These are phyloP conservation scores for Protaetia brevitarsis DNA, from an alignment of 1,140 invertebrate species.

Conservation along the genomic window DNA sequence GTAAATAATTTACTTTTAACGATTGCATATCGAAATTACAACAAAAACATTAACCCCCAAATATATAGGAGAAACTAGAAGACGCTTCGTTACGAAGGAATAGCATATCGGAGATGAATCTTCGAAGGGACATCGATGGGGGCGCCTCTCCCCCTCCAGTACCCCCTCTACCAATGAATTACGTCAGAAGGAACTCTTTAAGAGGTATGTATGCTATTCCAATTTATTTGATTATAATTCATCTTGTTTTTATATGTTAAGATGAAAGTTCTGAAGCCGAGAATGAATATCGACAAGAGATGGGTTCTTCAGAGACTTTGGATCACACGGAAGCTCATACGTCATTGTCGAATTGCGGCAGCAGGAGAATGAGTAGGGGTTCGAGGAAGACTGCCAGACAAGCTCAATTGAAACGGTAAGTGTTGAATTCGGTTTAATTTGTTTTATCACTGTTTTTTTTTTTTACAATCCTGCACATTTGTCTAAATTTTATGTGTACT, in stretches of 20 bases:
- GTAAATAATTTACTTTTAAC: background rate
- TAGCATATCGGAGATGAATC: slow-evolving; percentile 34
- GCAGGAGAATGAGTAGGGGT: slow-evolving; percentile 50
- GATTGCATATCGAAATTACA: background rate
- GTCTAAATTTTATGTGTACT: background rate
- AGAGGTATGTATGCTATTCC: background rate
- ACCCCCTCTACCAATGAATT: slow-evolving; percentile 61
- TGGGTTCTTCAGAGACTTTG: slow-evolving; percentile 47
- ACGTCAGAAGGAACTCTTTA: slow-evolving; percentile 41
- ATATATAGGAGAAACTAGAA: slow-evolving; percentile 26
- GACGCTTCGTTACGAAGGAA: slow-evolving; percentile 34
- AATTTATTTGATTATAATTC: background rate
- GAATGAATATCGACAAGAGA: slow-evolving; percentile 34
- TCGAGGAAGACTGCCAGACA: slow-evolving; percentile 59
- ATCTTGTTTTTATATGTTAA: slow-evolving; percentile 23
- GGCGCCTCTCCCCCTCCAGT: slow-evolving; percentile 55
- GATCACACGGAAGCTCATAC: slow-evolving; percentile 47
- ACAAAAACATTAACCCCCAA: background rate
- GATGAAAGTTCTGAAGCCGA: slow-evolving; percentile 48
- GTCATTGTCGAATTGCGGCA: slow-evolving; percentile 51
- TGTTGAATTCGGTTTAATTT: background rate
- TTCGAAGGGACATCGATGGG: slow-evolving; percentile 20
- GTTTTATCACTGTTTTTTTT: background rate
- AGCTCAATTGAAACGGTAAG: slow-evolving; percentile 74
- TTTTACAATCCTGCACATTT: background rate